Percentiles rank a stretch among this genome's conserved stretches.
phyloP scores from a whole-genome alignment of 2,797 vertebrate genomes.

The Carcharodon carcharias region DNA sequence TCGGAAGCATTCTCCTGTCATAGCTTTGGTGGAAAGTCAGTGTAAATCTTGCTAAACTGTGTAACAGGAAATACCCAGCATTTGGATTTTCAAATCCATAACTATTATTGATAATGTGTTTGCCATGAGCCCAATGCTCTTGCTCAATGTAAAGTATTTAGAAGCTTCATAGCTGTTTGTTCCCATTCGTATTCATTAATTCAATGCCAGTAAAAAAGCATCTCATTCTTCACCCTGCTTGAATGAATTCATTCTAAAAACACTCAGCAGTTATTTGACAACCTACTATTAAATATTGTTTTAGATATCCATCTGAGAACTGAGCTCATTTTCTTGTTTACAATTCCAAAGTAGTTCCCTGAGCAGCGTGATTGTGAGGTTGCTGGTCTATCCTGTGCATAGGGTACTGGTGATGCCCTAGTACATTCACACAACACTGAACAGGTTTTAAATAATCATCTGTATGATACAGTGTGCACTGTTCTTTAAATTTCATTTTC shows the following conservation, averaged over 20 bases:
- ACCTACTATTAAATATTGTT: slow-evolving; percentile 4
- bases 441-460: not conserved
- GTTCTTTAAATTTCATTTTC: not conserved
- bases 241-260: not conserved
- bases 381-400: not conserved
- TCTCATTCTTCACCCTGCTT: not conserved
- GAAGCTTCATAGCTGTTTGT: not conserved
- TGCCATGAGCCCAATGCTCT: not conserved
- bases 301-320: not conserved
- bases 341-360: not conserved
- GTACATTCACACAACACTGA: not conserved
- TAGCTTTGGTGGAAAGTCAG: not conserved
- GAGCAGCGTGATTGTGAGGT: not conserved
- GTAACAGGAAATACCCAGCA: not conserved
- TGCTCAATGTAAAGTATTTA: not conserved
- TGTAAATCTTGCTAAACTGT: slow-evolving; percentile 23
- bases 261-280: slow-evolving; percentile 23
- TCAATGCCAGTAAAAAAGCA: slow-evolving; percentile 2
- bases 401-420: not conserved
- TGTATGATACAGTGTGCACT: not conserved
- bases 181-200: slow-evolving; percentile 2
- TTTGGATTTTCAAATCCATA: slow-evolving; percentile 18
- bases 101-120: not conserved
- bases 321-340: slow-evolving; percentile 29
- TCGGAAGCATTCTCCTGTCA: not conserved